Evolutionary conservation across 2,113 vertebrate species (phyloP).

Genomic region (Amblyopsis rosae): DNA sequence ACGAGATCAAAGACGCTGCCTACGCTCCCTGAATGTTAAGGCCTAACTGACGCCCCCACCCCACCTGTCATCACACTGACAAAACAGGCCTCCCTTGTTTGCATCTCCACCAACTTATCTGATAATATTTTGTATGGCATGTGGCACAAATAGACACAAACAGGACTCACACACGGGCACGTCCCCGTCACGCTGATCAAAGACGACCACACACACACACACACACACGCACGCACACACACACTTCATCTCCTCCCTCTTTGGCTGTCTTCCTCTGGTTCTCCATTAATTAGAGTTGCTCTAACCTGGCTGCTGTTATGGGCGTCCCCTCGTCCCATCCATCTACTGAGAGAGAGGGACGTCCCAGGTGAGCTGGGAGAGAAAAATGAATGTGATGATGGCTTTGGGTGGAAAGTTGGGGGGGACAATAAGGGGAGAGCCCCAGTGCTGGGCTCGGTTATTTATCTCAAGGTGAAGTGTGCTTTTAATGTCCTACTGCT

Average conservation of each 20-base stretch:
- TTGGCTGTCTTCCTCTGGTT: conserved; percentile 40
- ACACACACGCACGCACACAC: not conserved
- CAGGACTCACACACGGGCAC: conserved; percentile 34
- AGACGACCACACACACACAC: conserved; percentile 12
- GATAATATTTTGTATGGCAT: conserved; percentile 25
- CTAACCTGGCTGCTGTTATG: conserved; percentile 31
- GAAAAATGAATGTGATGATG: conserved; percentile 34
- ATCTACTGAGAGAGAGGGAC: conserved; percentile 54
- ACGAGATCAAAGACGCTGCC: conserved; percentile 64
- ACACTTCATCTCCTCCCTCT: conserved; percentile 23
- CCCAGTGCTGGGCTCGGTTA: conserved; percentile 30
- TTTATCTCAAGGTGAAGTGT: conserved; percentile 60
- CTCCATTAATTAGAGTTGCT: conserved; percentile 54
- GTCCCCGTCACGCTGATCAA: conserved; percentile 58
- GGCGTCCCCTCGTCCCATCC: conserved; percentile 41
- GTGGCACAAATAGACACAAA: conserved; percentile 29
- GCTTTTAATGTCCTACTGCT: not conserved
- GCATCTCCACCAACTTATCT: conserved; percentile 15
- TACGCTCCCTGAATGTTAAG: conserved; percentile 54
- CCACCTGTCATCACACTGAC: conserved; percentile 31
- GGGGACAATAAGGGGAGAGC: conserved; percentile 47
- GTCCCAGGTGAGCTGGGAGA: conserved; percentile 47
- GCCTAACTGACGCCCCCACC: conserved; percentile 23
- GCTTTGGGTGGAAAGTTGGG: not conserved
- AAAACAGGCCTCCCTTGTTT: conserved; percentile 42